Evolutionary conservation across 1,140 invertebrate genomes (phyloP), one percentile per base, ranked within the genome.

Genomic region (Lethrus apterus): DNA sequence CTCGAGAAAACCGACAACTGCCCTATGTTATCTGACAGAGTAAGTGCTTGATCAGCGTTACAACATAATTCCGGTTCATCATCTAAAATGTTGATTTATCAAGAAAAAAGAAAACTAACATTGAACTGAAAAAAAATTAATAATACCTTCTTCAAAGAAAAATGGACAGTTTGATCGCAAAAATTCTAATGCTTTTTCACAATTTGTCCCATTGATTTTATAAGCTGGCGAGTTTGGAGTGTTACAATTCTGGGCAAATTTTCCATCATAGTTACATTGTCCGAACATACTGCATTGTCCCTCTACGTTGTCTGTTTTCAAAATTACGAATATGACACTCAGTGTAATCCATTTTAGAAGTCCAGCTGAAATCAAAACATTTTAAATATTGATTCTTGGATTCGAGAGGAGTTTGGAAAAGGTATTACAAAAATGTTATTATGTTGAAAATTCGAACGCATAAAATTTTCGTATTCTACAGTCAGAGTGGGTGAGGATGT

Each of bases 1-100:
- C 81, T 66, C 3, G 72, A 70, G 31, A 77, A 75, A 4, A 81
- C 59, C 9, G 76, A 75, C 1, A 74, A 74, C 44, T 73, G 64
- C 0, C 50, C 13, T 19, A 81, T 55, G 10, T 66, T 71, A 0
- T 52, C 2, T 0, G 71, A 55, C 62, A 80, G 72, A 1, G 55
- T 58, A 0, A 40, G 4, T 0, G 79, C 51, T 59, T 80, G 78
- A 0, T 40, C 36, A 0, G 31, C 46, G 46, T 74, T 67, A 51
- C 80, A 83, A 49, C 80, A 83, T 57, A 68, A 51, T 29, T 36
- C 18, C 1, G 59, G 60, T 9, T 55, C 65, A 30, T 21, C 17
- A 13, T 14, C 11, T 32, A 36, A 21, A 34, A 19, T 3, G 15
- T 41, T 23, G 24, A 26, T 24, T 35, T 24, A 18, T 32, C 19